Percentiles rank a stretch among this genome's conserved stretches.
Conservation (phyloP, 2,113 vertebrate genomes). For the Aegithalos caudatus region DNA sequence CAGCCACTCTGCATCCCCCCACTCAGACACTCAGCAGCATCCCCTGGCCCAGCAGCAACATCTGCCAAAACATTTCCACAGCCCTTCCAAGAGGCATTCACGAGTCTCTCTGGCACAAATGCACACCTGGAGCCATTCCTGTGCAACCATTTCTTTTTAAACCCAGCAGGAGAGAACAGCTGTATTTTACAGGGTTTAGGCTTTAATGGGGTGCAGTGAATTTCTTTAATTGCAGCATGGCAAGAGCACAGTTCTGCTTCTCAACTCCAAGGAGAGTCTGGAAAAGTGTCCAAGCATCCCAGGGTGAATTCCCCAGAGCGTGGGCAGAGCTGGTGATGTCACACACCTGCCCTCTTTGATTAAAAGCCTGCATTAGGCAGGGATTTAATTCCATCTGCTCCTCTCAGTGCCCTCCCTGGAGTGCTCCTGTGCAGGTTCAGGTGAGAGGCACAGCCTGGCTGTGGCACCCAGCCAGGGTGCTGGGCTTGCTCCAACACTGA, state of each 20-base stretch:
- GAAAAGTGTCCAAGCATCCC: neutral
- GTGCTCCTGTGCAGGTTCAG: neutral
- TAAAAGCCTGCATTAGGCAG: neutral
- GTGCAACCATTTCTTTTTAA: neutral
- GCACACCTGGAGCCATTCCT: neutral
- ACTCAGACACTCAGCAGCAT: neutral
- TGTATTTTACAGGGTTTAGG: neutral
- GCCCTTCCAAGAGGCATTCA: neutral
- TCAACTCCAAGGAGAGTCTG: neutral
- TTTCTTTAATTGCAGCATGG: neutral
- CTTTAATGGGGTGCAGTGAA: neutral
- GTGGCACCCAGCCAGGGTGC: neutral
- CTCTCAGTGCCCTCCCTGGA: neutral
- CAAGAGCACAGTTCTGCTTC: neutral
- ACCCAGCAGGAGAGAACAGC: neutral
- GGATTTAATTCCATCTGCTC: neutral
- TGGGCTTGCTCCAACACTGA: neutral
- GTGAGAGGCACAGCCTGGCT: neutral
- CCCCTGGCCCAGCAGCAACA: neutral
- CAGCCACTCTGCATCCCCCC: neutral
- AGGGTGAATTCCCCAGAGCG: neutral
- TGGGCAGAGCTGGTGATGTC: neutral
- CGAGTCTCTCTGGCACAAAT: neutral
- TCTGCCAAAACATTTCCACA: neutral
- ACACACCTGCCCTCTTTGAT: neutral